phyloP scores from a whole-genome alignment of 1,140 invertebrate species.

The Drosophila orena region DNA sequence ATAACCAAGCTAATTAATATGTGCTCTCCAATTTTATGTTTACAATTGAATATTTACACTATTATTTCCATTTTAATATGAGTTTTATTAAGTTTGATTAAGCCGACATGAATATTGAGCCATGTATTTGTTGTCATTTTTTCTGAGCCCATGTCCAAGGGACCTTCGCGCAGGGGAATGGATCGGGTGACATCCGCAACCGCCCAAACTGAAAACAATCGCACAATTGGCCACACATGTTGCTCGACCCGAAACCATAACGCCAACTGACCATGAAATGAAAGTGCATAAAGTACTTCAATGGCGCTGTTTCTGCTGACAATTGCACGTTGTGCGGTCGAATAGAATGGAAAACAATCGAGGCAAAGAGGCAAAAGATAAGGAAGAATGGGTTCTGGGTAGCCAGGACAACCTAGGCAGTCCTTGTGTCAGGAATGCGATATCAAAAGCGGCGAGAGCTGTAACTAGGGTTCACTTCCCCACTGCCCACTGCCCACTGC shows the following conservation, averaged over 20 bases:
- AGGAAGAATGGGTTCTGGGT: slow-evolving; percentile 5
- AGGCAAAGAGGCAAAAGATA: neutral
- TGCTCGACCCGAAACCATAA: slow-evolving; percentile 66
- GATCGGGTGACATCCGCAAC: too few species aligned
- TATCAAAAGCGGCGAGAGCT: slow-evolving; percentile 18
- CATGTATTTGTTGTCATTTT: neutral
- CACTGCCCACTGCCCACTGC: too few species aligned
- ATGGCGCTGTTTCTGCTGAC: slow-evolving; percentile 53
- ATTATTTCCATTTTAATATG: too few species aligned
- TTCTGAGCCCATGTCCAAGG: neutral
- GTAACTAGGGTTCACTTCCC: slow-evolving; percentile 20
- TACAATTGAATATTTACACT: too few species aligned
- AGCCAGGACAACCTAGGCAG: slow-evolving; percentile 34
- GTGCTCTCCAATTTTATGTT: too few species aligned
- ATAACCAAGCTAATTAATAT: too few species aligned
- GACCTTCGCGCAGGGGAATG: neutral
- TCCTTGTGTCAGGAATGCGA: neutral
- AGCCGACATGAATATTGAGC: neutral
- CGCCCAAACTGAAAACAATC: slow-evolving; percentile 6
- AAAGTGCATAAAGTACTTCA: slow-evolving; percentile 79
- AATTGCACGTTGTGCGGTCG: slow-evolving; percentile 79
- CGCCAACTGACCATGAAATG: slow-evolving; percentile 79
- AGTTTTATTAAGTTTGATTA: too few species aligned
- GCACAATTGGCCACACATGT: slow-evolving; percentile 68
- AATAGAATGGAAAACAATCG: slow-evolving; percentile 52